A percentile compares a stretch with the other conserved stretches of the same genome.
Evolutionary conservation across 2,797 vertebrate species (phyloP).

Genomic region (Scarus forsteni): DNA sequence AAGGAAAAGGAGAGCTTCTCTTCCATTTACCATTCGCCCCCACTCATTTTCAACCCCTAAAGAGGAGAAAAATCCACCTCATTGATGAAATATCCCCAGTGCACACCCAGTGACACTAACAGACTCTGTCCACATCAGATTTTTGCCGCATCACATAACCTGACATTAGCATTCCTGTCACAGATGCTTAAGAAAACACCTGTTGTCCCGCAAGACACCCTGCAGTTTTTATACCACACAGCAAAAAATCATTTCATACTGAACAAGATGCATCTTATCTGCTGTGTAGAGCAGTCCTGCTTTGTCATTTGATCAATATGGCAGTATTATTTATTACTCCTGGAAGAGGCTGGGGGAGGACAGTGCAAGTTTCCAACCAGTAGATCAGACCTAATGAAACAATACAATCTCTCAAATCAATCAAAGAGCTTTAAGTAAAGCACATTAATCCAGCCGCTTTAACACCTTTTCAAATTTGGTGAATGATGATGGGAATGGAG

Average conservation of each 20-base stretch:
- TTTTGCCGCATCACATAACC: conserved; percentile 15
- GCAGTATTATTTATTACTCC: conserved; percentile 73
- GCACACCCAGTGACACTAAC: conserved; percentile 13
- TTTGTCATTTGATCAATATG: conserved; percentile 75
- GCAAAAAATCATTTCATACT: conserved; percentile 7
- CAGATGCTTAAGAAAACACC: conserved; percentile 54
- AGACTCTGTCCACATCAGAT: background rate
- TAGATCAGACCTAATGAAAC: conserved; percentile 31
- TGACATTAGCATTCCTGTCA: conserved; percentile 42
- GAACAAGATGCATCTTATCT: conserved; percentile 32
- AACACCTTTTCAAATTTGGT: background rate
- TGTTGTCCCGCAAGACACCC: conserved; percentile 57
- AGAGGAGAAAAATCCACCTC: background rate
- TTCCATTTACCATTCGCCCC: conserved; percentile 56
- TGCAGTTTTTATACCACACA: background rate
- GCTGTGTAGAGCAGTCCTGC: conserved; percentile 65
- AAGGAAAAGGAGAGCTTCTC: conserved; percentile 74
- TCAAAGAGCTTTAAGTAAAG: background rate
- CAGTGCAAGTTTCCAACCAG: conserved; percentile 54
- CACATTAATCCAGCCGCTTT: background rate
- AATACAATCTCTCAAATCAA: conserved; percentile 16
- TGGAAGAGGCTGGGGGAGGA: conserved; percentile 48
- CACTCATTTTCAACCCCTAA: conserved; percentile 23
- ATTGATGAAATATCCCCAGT: conserved; percentile 14
- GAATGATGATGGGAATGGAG: no score